Evolutionary conservation across 2,888 invertebrate species (phyloP).

Genomic region (Drosophila prostipennis): DNA sequence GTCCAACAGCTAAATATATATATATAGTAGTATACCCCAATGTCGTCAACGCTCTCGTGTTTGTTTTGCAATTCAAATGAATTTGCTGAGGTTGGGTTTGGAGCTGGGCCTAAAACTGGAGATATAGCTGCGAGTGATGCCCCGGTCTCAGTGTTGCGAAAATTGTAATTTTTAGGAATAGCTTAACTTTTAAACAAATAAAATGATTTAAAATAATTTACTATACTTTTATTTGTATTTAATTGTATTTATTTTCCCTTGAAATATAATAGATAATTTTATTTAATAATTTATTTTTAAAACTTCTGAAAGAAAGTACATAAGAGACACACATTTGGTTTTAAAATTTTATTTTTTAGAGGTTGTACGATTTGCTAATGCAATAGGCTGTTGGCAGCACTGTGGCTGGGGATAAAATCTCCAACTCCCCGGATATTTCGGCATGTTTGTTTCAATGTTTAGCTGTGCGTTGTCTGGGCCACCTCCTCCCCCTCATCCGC

Average conservation of each 20-base stretch:
- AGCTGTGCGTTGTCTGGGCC: constrained; percentile 52
- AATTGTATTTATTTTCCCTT: too few species aligned
- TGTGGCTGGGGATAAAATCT: constrained; percentile 7
- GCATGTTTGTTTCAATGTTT: constrained; percentile 50
- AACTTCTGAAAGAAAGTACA: background rate
- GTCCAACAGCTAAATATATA: constrained; percentile 25
- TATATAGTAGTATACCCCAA: constrained; percentile 27
- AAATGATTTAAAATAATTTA: background rate
- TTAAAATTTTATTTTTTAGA: background rate
- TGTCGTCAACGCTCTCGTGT: constrained; percentile 53
- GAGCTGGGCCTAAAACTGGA: constrained; percentile 1
- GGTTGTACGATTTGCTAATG: background rate
- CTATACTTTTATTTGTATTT: too few species aligned
- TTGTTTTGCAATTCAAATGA: constrained; percentile 80
- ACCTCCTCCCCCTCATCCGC: constrained; percentile 19
- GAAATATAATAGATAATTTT: too few species aligned
- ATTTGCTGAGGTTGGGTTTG: constrained; percentile 50
- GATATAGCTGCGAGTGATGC: background rate
- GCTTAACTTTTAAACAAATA: background rate
- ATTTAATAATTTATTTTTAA: too few species aligned
- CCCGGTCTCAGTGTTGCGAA: background rate
- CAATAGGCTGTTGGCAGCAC: constrained; percentile 1
- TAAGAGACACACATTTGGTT: background rate
- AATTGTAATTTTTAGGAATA: too few species aligned
- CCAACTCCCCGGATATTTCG: constrained; percentile 27